phyloP scores from a whole-genome alignment of 2,888 invertebrate species.

The Diabrotica balteata region DNA sequence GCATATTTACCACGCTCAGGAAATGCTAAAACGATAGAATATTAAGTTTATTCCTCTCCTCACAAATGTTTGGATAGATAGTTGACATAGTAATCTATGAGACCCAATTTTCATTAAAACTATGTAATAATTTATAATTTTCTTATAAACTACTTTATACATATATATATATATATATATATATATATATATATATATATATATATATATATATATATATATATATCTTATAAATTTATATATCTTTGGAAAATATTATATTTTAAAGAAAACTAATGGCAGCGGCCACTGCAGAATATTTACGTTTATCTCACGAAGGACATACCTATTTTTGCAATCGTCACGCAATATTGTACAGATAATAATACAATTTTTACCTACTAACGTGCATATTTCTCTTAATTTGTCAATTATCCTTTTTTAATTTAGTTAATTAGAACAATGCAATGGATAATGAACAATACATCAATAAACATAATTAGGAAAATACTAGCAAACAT shows the following conservation, averaged over 20 bases:
- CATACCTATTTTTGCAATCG: neutral
- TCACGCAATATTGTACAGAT: neutral
- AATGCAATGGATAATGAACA: no score
- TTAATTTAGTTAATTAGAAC: no score
- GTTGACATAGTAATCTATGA: slow-evolving; percentile 28
- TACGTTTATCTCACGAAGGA: neutral
- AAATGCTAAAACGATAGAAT: no score
- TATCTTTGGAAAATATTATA: slow-evolving; percentile 42
- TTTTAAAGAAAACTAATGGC: slow-evolving; percentile 2
- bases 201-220: slow-evolving; percentile 36
- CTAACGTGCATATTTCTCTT: no score
- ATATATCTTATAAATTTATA: slow-evolving; percentile 35
- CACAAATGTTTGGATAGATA: slow-evolving; percentile 29
- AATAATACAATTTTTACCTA: no score
- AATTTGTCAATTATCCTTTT: no score
- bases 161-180: slow-evolving; percentile 33
- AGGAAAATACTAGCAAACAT: no score
- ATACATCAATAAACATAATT: no score
- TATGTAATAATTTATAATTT: slow-evolving; percentile 50
- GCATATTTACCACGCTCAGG: no score
- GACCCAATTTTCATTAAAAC: slow-evolving; percentile 41
- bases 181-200: slow-evolving; percentile 41
- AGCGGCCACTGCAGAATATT: slow-evolving; percentile 1
- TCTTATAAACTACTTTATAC: slow-evolving; percentile 41
- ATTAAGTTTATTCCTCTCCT: neutral